phyloP scores from a whole-genome alignment of 2,113 vertebrate genomes.

The Phylloscopus trochiloides region DNA sequence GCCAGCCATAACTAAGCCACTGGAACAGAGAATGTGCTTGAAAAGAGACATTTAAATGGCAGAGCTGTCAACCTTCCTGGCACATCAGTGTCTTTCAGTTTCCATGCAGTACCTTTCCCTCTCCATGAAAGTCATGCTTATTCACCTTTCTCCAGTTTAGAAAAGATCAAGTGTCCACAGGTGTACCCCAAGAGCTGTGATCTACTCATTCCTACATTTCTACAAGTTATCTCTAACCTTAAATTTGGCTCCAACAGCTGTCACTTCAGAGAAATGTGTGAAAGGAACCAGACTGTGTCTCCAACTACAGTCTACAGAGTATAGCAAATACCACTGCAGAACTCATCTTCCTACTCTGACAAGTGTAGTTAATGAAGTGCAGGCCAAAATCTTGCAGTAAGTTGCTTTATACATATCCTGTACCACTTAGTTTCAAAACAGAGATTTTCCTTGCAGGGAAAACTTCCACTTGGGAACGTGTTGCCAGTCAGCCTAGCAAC shows the following conservation, averaged over 20 bases:
- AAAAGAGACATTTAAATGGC: background rate
- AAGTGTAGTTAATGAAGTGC: conserved; percentile 1
- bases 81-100: background rate
- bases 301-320: background rate
- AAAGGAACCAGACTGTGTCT: background rate
- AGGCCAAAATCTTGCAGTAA: conserved; percentile 24
- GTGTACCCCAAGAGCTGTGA: background rate
- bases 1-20: background rate
- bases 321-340: background rate
- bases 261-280: background rate
- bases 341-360: background rate
- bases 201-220: background rate
- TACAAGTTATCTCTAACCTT: background rate
- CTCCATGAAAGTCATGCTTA: background rate
- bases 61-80: background rate
- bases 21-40: background rate
- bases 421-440: conserved; percentile 30
- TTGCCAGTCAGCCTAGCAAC: conserved; percentile 1
- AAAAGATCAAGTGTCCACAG: background rate
- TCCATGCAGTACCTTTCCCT: background rate
- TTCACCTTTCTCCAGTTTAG: conserved; percentile 12
- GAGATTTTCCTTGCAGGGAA: background rate
- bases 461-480: background rate
- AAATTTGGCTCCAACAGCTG: background rate
- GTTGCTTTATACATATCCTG: background rate